Percentiles rank a stretch among this genome's conserved stretches.
phyloP scores from a whole-genome alignment of 2,113 vertebrate genomes.

The Notothenia rossii region DNA sequence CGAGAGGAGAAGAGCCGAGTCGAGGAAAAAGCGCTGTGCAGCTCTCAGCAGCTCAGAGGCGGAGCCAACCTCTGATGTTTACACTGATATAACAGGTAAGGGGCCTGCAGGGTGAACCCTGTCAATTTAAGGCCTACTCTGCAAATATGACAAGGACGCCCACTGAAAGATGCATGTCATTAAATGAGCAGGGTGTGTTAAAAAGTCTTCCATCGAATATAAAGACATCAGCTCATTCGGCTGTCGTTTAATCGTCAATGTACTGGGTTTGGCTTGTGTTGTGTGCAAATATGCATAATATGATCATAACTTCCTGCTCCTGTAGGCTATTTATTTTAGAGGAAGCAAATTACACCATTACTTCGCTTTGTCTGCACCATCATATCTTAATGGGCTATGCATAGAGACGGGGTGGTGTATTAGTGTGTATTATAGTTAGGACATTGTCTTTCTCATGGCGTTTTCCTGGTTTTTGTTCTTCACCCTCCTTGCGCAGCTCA shows the following conservation, averaged over 20 bases:
- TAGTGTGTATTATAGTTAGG: neutral
- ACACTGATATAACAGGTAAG: slow-evolving; percentile 86
- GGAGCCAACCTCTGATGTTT: slow-evolving; percentile 81
- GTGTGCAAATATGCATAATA: neutral
- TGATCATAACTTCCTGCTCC: neutral
- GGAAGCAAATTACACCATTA: neutral
- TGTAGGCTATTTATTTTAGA: slow-evolving; percentile 2
- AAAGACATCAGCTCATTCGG: slow-evolving; percentile 66
- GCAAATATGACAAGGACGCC: neutral
- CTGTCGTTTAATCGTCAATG: slow-evolving; percentile 33
- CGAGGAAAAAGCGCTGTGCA: slow-evolving; percentile 82
- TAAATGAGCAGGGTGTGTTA: neutral
- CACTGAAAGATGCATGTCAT: neutral
- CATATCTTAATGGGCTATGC: neutral
- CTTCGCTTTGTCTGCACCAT: neutral
- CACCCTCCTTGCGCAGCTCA: slow-evolving; percentile 36
- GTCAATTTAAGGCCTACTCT: slow-evolving; percentile 45
- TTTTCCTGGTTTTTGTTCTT: slow-evolving; percentile 44
- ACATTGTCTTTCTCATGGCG: slow-evolving; percentile 17
- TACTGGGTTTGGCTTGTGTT: slow-evolving; percentile 6
- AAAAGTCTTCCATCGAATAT: slow-evolving; percentile 49
- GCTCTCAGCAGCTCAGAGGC: slow-evolving; percentile 76
- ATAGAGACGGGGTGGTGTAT: too few species aligned
- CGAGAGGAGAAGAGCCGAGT: slow-evolving; percentile 83
- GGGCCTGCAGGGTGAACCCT: slow-evolving; percentile 46